Evolutionary conservation across 2,888 invertebrate species (phyloP), one percentile per base, ranked within the genome.

Genomic region (Notodonta dromedarius): DNA sequence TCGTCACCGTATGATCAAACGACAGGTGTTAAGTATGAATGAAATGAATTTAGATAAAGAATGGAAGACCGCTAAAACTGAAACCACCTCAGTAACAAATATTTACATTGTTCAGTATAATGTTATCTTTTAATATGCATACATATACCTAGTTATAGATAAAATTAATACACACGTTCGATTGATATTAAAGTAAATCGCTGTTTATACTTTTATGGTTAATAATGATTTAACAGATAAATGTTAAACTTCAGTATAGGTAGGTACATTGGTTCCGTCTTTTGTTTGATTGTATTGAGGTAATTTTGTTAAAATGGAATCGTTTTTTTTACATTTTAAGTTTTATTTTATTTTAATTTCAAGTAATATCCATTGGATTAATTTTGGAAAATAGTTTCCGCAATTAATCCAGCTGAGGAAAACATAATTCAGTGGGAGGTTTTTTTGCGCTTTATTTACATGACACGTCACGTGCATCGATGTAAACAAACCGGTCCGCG

Each of bases 401-500:
- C 6, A 35, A 35, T 35, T 1, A 51, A 51, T 14, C 46, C 5
- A 32, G 24, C 24, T 24, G 24, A 24, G 52, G 32, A 52, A 54
- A 71, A 76, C 65, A 62, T 65, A 70, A 71, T 39, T 8, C 54
- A 32, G 54, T 32, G 58, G 59, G 60, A 63, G 65, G 66, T 61
- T 57, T 65, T n/a, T 76, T 70, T 60, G 61, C 60, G 72, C 69
- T 80, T 81, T 83, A 84, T 85, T 85, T 85, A 84, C 85, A 75
- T 71, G 71, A 61, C 60, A 65, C 76, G 85, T 91, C 93, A 92
- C 91, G 93, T 93, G 93, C 85, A 74, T 57, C 76, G 85, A 85
- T 86, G 92, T 92, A 91, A 93, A 93, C 91, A 93, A 91, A 93
- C 91, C 91, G 91, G 91, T 91, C 84, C 72, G 75, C 73, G 74